Base-by-base conservation (phyloP, 2,888 invertebrate species). In the Parnassius apollo region DNA sequence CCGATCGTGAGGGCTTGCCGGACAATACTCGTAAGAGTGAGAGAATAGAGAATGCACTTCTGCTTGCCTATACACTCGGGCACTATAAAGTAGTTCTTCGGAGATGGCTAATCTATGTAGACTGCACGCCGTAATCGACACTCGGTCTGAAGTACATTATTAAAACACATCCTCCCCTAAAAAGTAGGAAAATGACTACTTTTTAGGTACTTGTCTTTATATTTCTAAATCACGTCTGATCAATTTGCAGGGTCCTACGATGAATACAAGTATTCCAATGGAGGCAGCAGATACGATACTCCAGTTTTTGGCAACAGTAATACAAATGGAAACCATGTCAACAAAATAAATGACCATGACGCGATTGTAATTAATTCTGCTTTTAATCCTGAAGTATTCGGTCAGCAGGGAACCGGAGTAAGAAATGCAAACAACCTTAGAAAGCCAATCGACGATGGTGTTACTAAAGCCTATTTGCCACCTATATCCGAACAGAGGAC, bases 221-320 rank as follows among this genome's bases (percentile, higher is more conserved):
- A 35, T 35, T 35, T 35, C 3, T 4, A 35, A 35, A 35, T 4
- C 35, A 35, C 35, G 35, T 35, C 4, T 35, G 35, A 35, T 35
- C 35, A 35, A 35, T 49, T 68, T 69, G 3, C 76, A 90, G 91
- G 90, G 22, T 82, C 85, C 0, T 91, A 90, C 79, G 83, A 76
- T 61, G 86, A 83, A 66, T 81, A 68, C 18, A 90, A 88, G 75
- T 90, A 86, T 65, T 66, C 67, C 4, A 71, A 67, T 42, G 74
- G 69, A 50, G 70, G 50, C 53, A 67, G 62, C 45, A 62, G 63
- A 25, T 69, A 57, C 12, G 42, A 57, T 22, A 58, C 57, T 25
- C 48, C 59, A 9, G 65, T 57, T 57, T 63, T 53, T 35, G 62
- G 59, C 22, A 66, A 66, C 59, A 57, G 60, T 35, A 35, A 35